A percentile compares a stretch with the other conserved stretches of the same genome.
phyloP scores from a whole-genome alignment of 2,113 vertebrate species.

The Bombycilla garrulus region DNA sequence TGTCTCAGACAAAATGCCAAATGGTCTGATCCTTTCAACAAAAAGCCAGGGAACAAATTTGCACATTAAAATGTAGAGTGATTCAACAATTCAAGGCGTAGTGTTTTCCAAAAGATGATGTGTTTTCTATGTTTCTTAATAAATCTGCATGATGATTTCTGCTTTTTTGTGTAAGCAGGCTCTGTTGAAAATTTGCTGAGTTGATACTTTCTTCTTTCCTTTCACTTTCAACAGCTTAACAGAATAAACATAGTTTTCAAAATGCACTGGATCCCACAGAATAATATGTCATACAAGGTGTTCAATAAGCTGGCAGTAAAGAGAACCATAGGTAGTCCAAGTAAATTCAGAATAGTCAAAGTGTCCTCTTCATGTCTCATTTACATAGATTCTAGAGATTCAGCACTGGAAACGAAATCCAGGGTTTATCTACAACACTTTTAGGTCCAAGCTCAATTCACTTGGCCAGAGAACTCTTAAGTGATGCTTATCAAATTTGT shows the following conservation, averaged over 20 bases:
- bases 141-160: conserved; percentile 17
- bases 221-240: neutral
- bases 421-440: neutral
- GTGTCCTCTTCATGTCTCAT: neutral
- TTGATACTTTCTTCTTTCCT: neutral
- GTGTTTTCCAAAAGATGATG: conserved; percentile 42
- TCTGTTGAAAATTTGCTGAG: conserved; percentile 4
- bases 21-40: conserved; percentile 61
- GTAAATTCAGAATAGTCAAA: neutral
- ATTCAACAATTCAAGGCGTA: conserved; percentile 23
- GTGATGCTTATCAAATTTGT: neutral
- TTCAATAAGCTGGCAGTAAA: neutral
- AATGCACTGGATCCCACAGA: neutral
- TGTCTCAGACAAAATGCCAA: conserved; percentile 58
- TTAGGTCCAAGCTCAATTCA: neutral
- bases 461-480: neutral
- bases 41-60: conserved; percentile 54
- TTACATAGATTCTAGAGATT: neutral
- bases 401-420: neutral
- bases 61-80: conserved; percentile 60
- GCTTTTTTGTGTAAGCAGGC: neutral
- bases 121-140: conserved; percentile 44
- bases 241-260: neutral
- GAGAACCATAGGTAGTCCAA: neutral
- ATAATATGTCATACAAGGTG: neutral